Conservation (phyloP, 2,113 vertebrate genomes). For the Hippocampus guttulatus region DNA sequence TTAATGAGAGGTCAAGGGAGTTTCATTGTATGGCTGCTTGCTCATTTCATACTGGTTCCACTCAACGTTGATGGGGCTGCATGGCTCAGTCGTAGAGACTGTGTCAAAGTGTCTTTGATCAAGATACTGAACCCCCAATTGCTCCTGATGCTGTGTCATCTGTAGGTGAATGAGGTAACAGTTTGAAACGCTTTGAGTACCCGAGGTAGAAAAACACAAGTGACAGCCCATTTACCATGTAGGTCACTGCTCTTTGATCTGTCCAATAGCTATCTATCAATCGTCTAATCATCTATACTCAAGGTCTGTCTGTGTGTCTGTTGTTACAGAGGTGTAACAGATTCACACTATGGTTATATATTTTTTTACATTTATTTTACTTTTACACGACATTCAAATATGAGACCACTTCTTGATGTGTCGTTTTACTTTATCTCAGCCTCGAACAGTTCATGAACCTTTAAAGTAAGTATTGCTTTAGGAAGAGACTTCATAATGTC, state of each 20-base stretch:
- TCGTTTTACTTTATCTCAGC: conserved; percentile 35
- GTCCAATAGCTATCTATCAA: conserved; percentile 10
- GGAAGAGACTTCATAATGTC: neutral
- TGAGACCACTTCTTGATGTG: neutral
- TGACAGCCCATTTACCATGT: conserved; percentile 9
- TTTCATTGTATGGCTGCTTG: conserved; percentile 4
- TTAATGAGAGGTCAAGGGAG: neutral
- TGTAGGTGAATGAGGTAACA: too few species aligned
- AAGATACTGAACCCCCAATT: too few species aligned
- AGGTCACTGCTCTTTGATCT: conserved; percentile 48
- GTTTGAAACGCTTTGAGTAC: too few species aligned
- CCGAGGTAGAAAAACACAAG: too few species aligned
- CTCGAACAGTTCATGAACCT: neutral
- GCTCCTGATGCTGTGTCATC: too few species aligned
- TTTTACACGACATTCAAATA: neutral
- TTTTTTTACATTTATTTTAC: neutral
- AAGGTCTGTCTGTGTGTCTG: neutral
- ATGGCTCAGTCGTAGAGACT: too few species aligned
- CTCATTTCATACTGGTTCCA: neutral
- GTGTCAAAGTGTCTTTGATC: too few species aligned
- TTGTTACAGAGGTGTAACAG: neutral
- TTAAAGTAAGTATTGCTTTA: neutral
- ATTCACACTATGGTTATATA: neutral
- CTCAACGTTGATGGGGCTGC: too few species aligned
- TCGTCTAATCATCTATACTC: neutral